Evolutionary conservation across 2,113 vertebrate genomes (phyloP), one percentile per base, ranked within the genome.

Genomic region (Labeo rohita): DNA sequence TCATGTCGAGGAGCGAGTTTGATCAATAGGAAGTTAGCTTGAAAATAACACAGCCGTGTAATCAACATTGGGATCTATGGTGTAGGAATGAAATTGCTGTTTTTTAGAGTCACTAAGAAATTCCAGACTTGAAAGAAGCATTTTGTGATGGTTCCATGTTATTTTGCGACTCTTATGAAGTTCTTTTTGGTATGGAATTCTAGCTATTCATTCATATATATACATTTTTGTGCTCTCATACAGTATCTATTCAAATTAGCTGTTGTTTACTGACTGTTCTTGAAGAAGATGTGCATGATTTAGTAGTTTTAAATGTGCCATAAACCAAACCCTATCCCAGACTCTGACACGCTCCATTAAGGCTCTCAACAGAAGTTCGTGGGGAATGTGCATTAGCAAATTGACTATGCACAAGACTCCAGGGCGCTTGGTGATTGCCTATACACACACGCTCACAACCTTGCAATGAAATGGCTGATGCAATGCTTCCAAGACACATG

Each of bases 21-120:
- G 54, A 49, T 36, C 43, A 84, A 74, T 84, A 47, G 28, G 4
- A 52, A 13, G 39, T 21, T 39, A 5, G 7, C 66, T 84, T 56
- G 82, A 74, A 47, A 45, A 43, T 8, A 49, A 18, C 80, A 16
- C 45, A 1, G 49, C 6, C 23, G 63, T 50, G 72, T 63, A 76
- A 83, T 83, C 70, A 82, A 49, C 45, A 76, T 50, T 47, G 36
- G 52, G 36, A 81, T 21, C 43, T 56, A 75, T 76, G 59, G 66
- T 83, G 45, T 18, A 8, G 28, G n/a, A 80, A 65, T 76, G 8
- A 47, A 76, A 49, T 47, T 28, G 54, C 36, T 68, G 73, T 18
- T 85, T 65, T 78, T 56, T 66, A 75, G n/a, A 47, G 28, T 36
- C 59, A 11, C 2, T 80, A 6, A 72, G 21, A 21, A 21, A 72